These are phyloP conservation scores for Folsomia manolachei DNA, from an alignment of 2,888 invertebrate species.

Conservation along the genomic window DNA sequence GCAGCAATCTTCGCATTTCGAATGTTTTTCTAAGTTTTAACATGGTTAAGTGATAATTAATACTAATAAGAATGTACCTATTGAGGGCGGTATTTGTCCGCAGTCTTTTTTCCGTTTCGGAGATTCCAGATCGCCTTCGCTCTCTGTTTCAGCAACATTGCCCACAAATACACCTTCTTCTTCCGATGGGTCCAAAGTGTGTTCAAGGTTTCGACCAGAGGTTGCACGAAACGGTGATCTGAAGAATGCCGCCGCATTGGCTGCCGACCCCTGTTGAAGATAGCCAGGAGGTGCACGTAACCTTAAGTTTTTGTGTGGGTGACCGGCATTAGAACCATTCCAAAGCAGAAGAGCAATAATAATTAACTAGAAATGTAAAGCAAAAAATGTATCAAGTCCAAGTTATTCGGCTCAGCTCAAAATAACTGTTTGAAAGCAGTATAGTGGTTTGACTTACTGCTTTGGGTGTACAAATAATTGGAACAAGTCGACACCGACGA, in stretches of 20 bases:
- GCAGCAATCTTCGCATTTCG: background rate
- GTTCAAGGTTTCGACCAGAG: slow-evolving; percentile 21
- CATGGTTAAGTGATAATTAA: slow-evolving; percentile 21
- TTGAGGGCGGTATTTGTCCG: slow-evolving; percentile 20
- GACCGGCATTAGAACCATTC: slow-evolving; percentile 5
- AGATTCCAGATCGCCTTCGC: background rate
- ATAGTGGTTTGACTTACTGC: slow-evolving; percentile 9
- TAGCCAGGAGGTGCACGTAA: slow-evolving; percentile 8
- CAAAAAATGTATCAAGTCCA: background rate
- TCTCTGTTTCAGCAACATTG: background rate
- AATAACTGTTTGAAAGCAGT: background rate
- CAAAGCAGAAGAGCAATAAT: slow-evolving; percentile 12
- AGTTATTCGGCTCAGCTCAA: slow-evolving; percentile 3
- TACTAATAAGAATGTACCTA: slow-evolving; percentile 16
- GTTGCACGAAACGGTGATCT: no score
- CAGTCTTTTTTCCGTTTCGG: slow-evolving; percentile 40
- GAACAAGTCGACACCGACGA: background rate
- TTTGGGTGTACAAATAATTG: slow-evolving; percentile 9
- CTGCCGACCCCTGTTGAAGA: background rate
- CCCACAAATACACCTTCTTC: slow-evolving; percentile 20
- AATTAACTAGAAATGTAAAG: background rate
- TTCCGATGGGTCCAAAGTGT: slow-evolving; percentile 18
- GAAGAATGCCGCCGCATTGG: background rate
- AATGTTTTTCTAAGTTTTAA: background rate
- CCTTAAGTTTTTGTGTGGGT: slow-evolving; percentile 11